A percentile compares a stretch with the other conserved stretches of the same genome.
These are phyloP conservation scores for Bombus sibiricus DNA, from an alignment of 1,140 invertebrate genomes.

Conservation along the genomic window DNA sequence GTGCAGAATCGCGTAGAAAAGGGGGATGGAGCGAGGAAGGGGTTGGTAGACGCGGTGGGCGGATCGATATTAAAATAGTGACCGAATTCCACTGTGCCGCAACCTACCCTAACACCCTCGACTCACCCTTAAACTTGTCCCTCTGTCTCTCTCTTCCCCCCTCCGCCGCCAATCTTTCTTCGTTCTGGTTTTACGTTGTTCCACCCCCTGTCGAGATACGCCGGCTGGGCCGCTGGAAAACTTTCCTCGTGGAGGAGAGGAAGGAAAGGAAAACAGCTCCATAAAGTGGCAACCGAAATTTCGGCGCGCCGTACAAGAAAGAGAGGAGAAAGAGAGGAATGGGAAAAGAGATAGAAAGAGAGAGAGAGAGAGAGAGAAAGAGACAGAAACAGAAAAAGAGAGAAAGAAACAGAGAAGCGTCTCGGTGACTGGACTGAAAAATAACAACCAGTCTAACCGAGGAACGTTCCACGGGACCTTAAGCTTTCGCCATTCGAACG, in stretches of 20 bases:
- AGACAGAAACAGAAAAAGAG: too few relatives aligned
- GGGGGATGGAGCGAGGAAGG: not conserved
- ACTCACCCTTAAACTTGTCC: slow-evolving; percentile 67
- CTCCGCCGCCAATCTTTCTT: not conserved
- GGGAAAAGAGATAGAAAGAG: too few relatives aligned
- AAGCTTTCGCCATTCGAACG: slow-evolving; percentile 21
- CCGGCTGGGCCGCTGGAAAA: slow-evolving; percentile 48
- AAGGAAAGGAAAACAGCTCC: slow-evolving; percentile 59
- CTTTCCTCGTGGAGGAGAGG: slow-evolving; percentile 48
- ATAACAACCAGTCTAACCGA: slow-evolving; percentile 23
- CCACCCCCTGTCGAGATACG: slow-evolving; percentile 29
- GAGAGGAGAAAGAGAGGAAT: not conserved
- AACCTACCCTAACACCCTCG: slow-evolving; percentile 79
- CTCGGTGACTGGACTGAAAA: slow-evolving; percentile 36
- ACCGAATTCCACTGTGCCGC: slow-evolving; percentile 80
- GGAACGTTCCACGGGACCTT: slow-evolving; percentile 20
- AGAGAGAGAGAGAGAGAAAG: too few relatives aligned
- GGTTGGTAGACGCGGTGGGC: slow-evolving; percentile 42
- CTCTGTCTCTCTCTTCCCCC: not conserved
- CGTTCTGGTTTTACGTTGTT: too few relatives aligned
- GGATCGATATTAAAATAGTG: slow-evolving; percentile 83
- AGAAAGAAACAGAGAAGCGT: not conserved
- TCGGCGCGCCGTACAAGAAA: slow-evolving; percentile 18
- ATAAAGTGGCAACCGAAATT: slow-evolving; percentile 62
- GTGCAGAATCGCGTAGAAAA: not conserved